Evolutionary conservation across 2,113 vertebrate species (phyloP), one percentile per base, ranked within the genome.

Genomic region (Erpornis zantholeuca): DNA sequence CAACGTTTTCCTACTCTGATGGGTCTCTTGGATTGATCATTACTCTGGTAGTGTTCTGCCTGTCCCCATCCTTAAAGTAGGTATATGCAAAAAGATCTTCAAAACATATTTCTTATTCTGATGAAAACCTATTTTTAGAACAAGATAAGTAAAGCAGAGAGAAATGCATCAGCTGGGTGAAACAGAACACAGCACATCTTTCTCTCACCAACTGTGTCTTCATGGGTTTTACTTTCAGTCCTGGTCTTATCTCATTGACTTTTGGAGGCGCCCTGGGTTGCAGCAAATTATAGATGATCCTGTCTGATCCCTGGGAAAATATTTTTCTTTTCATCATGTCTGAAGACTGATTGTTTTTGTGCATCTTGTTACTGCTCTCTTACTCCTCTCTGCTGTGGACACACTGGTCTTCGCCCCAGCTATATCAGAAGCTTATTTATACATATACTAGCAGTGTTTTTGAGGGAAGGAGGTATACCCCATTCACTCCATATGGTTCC

Each of bases 241-340:
- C 70, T 86, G 53, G 66, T 83, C 71, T 92, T 82, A 77, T 38
- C 64, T 93, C 64, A 61, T 72, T 63, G 61, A 86, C 80, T 94
- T 95, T 77, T 17, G 66, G 68, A 88, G 86, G 36, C 68, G 81
- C 42, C 76, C 86, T 88, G 68, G 23, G 81, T 86, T 95, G 91
- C 54, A 83, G 91, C 47, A 91, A 96, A 88, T 96, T 92, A 63
- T 73, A 81, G 83, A 81, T 88, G 68, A 91, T 91, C 76, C 72
- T 83, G 68, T 81, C 45, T 91, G 63, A 91, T 95, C n/a, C 50
- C 45, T 65, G 80, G 36, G 52, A 91, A 88, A 78, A 38, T 69
- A 36, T 5, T 4, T 70, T 90, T 72, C 40, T 86, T 92, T 85
- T 60, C 36, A 70, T 88, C 68, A 63, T 57, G 36, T 57, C 42